Evolutionary conservation across 2,888 invertebrate genomes (phyloP).

Genomic region (Alitta virens): DNA sequence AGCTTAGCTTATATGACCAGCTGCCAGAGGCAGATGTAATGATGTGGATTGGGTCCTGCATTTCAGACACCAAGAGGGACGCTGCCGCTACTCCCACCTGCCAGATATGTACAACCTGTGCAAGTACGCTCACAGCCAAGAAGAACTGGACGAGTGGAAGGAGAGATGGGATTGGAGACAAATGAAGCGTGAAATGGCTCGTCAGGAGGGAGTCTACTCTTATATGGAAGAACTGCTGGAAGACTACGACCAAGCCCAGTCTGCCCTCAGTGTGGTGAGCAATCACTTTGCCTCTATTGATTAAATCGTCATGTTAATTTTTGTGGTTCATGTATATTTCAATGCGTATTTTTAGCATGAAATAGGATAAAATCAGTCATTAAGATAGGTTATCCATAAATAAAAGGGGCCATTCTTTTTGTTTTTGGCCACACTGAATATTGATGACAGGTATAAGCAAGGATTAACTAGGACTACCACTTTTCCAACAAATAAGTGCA

Average conservation of each 20-base stretch:
- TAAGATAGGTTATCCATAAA: too few relatives aligned
- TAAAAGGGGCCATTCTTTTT: too few relatives aligned
- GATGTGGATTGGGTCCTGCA: too few relatives aligned
- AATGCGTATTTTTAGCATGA: too few relatives aligned
- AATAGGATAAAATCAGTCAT: too few relatives aligned
- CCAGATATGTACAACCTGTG: constrained; percentile 51
- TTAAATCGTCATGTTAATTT: neutral
- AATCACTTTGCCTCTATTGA: neutral
- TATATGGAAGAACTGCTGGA: constrained; percentile 48
- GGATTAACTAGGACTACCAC: too few relatives aligned
- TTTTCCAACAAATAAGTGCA: too few relatives aligned
- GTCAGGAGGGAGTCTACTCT: constrained; percentile 45
- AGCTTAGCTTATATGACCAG: too few relatives aligned
- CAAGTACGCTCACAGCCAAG: constrained; percentile 46
- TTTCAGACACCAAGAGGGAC: constrained; percentile 35
- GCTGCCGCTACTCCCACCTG: constrained; percentile 42
- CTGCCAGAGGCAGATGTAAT: too few relatives aligned
- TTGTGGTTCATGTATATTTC: neutral
- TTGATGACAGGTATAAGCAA: too few relatives aligned
- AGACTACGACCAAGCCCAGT: constrained; percentile 39
- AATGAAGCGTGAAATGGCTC: constrained; percentile 48
- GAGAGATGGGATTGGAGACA: constrained; percentile 49
- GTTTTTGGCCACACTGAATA: too few relatives aligned
- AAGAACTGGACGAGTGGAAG: constrained; percentile 53
- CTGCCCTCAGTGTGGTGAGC: constrained; percentile 42